Conservation (phyloP, 2,113 vertebrate species). For the Excalfactoria chinensis region DNA sequence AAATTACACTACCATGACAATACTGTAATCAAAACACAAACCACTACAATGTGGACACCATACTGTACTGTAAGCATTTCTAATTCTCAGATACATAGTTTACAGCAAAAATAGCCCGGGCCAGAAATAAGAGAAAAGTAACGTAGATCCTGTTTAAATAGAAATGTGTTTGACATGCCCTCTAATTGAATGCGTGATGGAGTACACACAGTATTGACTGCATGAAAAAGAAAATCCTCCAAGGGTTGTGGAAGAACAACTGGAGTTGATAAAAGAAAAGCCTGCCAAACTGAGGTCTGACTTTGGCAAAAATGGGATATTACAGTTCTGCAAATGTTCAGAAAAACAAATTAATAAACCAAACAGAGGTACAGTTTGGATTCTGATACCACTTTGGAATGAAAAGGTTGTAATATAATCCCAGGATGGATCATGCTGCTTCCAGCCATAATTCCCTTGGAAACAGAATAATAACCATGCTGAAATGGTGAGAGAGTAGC, state of each 20-base stretch:
- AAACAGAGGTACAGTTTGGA: constrained; percentile 44
- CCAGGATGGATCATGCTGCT: neutral
- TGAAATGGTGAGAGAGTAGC: constrained; percentile 19
- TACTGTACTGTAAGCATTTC: neutral
- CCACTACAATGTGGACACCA: constrained; percentile 17
- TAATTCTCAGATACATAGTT: constrained; percentile 3
- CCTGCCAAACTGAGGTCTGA: constrained; percentile 55
- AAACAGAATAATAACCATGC: neutral
- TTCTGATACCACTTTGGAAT: constrained; percentile 30
- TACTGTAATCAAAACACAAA: constrained; percentile 49
- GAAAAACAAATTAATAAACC: constrained; percentile 68
- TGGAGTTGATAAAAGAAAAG: constrained; percentile 45
- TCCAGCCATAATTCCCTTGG: constrained; percentile 40
- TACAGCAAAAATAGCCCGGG: constrained; percentile 13
- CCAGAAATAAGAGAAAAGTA: constrained; percentile 47
- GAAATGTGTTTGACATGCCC: constrained; percentile 9
- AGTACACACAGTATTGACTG: constrained; percentile 1
- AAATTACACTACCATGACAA: constrained; percentile 46
- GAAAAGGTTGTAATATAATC: constrained; percentile 49
- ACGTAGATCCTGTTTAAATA: constrained; percentile 24
- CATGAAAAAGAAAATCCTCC: constrained; percentile 56
- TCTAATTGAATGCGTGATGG: constrained; percentile 5
- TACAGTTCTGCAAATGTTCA: constrained; percentile 57
- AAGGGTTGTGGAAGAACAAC: constrained; percentile 42
- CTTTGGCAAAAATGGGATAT: constrained; percentile 47